phyloP scores from a whole-genome alignment of 2,113 vertebrate genomes.

The Syngnathus floridae region DNA sequence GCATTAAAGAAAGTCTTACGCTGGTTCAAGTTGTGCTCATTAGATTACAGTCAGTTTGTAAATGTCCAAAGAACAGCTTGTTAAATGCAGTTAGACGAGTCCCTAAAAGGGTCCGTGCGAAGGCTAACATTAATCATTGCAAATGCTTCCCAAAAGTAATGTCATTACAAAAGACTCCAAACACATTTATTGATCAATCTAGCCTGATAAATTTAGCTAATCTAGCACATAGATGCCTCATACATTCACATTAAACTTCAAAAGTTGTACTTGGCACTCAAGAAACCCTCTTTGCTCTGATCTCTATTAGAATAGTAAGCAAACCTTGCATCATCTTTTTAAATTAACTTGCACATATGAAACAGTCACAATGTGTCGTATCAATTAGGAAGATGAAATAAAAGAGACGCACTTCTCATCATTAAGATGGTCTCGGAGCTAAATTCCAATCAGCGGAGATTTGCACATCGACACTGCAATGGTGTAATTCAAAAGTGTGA shows the following conservation, averaged over 20 bases:
- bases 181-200: not conserved
- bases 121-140: not conserved
- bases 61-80: not conserved
- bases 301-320: not conserved
- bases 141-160: not conserved
- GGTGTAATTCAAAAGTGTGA: constrained; percentile 18
- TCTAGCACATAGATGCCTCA: not conserved
- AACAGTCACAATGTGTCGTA: not conserved
- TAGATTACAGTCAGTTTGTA: not conserved
- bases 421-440: constrained; percentile 13
- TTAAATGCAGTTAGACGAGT: not conserved
- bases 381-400: not conserved
- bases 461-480: constrained; percentile 28
- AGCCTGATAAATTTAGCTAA: not conserved
- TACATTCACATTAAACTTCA: not conserved
- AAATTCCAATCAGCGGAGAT: constrained; percentile 11
- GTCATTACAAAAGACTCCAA: not conserved
- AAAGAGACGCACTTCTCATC: constrained; percentile 3
- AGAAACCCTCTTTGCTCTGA: not conserved
- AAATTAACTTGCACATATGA: not conserved
- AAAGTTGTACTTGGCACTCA: not conserved
- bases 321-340: not conserved
- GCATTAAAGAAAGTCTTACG: not conserved
- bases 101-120: not conserved
- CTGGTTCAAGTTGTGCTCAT: not conserved